Evolutionary conservation across 2,797 vertebrate genomes (phyloP).

Genomic region (Caiman crocodilus): DNA sequence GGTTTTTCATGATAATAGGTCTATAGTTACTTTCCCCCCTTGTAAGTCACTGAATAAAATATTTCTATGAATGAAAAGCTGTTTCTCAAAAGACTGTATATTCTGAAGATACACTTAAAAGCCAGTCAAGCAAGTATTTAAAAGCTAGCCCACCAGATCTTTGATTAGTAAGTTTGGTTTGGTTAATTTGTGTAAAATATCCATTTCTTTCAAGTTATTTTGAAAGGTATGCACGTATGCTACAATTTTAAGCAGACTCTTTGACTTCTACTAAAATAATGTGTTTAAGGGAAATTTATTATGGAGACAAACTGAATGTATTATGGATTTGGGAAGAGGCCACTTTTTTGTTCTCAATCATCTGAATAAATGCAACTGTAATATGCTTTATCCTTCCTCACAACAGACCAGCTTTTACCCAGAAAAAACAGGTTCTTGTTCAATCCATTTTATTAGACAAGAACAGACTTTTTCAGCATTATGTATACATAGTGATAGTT

Average conservation of each 20-base stretch:
- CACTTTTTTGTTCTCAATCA: neutral
- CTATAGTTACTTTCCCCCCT: neutral
- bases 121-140: conserved; percentile 12
- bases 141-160: conserved; percentile 18
- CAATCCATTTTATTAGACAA: neutral
- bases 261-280: neutral
- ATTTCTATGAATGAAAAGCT: neutral
- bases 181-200: neutral
- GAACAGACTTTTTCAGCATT: neutral
- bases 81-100: neutral
- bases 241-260: neutral
- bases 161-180: neutral
- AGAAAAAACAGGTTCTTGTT: neutral
- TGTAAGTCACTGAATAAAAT: neutral
- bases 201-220: neutral
- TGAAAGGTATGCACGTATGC: neutral
- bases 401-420: neutral
- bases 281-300: conserved; percentile 25
- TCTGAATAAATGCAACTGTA: neutral
- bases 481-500: neutral
- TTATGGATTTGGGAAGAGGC: neutral
- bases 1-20: neutral
- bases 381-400: neutral
- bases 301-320: neutral
- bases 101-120: neutral